phyloP scores from a whole-genome alignment of 2,797 vertebrate species.

The Malacoraja senta region DNA sequence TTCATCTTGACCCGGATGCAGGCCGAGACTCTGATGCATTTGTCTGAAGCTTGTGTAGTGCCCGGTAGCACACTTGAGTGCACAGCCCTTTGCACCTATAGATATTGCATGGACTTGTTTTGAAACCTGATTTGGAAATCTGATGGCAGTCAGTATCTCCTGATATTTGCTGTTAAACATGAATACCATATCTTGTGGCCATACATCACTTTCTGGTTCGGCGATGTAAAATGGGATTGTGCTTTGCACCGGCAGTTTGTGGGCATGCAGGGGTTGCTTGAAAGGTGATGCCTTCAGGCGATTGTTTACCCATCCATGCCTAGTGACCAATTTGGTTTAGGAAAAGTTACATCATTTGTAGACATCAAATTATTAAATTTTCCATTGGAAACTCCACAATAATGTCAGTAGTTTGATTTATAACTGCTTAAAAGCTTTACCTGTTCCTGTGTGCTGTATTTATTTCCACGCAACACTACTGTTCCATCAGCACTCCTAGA shows the following conservation, averaged over 20 bases:
- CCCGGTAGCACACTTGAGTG: too few relatives aligned
- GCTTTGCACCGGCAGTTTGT: background rate
- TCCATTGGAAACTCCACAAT: background rate
- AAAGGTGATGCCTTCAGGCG: background rate
- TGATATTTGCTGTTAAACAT: background rate
- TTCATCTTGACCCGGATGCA: too few relatives aligned
- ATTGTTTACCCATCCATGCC: background rate
- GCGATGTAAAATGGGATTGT: background rate
- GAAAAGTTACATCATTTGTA: background rate
- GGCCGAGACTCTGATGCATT: too few relatives aligned
- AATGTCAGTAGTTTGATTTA: background rate
- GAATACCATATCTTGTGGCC: background rate
- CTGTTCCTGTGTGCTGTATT: background rate
- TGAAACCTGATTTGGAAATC: background rate
- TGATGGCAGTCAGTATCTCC: background rate
- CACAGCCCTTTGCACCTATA: too few relatives aligned
- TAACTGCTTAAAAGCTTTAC: background rate
- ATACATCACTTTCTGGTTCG: background rate
- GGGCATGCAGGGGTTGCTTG: background rate
- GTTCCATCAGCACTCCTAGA: background rate
- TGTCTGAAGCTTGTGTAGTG: too few relatives aligned
- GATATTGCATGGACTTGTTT: background rate
- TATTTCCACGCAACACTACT: background rate
- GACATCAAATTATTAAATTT: background rate
- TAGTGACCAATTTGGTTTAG: background rate